A percentile compares a stretch with the other conserved stretches of the same genome.
These are phyloP conservation scores for Eutolmus rufibarbis DNA, from an alignment of 2,888 invertebrate species.

Conservation along the genomic window DNA sequence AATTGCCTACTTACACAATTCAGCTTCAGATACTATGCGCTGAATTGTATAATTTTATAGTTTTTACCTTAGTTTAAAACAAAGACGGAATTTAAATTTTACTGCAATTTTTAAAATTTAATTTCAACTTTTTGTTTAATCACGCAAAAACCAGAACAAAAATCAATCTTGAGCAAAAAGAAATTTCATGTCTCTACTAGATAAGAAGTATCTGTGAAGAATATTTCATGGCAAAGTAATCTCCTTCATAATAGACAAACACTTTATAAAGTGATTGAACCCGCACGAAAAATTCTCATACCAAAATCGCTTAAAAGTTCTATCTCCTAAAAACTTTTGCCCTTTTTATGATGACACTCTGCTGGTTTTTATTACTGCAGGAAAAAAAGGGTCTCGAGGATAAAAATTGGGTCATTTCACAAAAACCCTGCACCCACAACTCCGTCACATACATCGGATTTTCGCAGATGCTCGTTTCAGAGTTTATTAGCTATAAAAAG, in stretches of 20 bases:
- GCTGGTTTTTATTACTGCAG: background rate
- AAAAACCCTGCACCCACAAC: background rate
- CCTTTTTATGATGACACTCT: background rate
- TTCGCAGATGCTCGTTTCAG: background rate
- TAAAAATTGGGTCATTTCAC: slow-evolving; percentile 8
- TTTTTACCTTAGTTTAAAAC: no score
- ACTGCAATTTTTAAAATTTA: no score
- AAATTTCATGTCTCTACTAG: background rate
- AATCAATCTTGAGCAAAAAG: background rate
- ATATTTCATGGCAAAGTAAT: background rate
- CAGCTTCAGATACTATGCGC: no score
- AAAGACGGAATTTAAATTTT: no score
- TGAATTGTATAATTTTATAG: no score
- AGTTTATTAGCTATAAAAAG: background rate
- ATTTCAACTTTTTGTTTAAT: no score
- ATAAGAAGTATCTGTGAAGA: background rate
- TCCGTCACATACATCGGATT: background rate
- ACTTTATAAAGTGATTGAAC: background rate
- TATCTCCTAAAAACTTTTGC: background rate
- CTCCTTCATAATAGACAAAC: background rate
- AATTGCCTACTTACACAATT: no score
- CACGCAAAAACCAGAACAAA: no score
- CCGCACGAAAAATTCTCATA: background rate
- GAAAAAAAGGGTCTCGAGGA: background rate
- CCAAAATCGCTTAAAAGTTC: background rate